Percentiles rank a stretch among this genome's conserved stretches.
Conservation (phyloP, 2,888 invertebrate genomes). For the Dione vanillae region DNA sequence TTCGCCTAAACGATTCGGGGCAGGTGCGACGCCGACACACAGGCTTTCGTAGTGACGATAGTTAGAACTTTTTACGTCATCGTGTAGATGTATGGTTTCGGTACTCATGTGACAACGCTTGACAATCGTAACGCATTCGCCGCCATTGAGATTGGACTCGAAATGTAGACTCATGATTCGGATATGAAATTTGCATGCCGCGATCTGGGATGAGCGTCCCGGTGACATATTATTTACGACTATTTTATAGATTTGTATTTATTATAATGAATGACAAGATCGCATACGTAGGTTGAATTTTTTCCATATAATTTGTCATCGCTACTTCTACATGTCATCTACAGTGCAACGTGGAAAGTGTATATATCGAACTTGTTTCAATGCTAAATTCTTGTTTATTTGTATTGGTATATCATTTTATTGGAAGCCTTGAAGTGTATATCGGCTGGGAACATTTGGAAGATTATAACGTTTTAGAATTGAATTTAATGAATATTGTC, state of each 20-base stretch:
- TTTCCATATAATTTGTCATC: slow-evolving; percentile 10
- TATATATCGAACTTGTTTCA: slow-evolving; percentile 13
- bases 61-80: slow-evolving; percentile 59
- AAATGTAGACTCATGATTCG: slow-evolving; percentile 53
- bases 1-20: slow-evolving; percentile 75
- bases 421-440: neutral
- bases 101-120: slow-evolving; percentile 39
- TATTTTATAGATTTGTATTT: slow-evolving; percentile 16
- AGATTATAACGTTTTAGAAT: neutral
- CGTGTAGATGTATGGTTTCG: slow-evolving; percentile 54
- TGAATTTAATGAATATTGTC: neutral
- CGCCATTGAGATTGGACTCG: slow-evolving; percentile 48
- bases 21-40: slow-evolving; percentile 75
- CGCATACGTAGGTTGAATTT: slow-evolving; percentile 17
- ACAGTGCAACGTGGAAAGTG: slow-evolving; percentile 17
- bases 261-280: slow-evolving; percentile 2
- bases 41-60: slow-evolving; percentile 65
- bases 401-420: slow-evolving; percentile 21
- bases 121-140: slow-evolving; percentile 45
- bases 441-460: neutral
- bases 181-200: slow-evolving; percentile 69
- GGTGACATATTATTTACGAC: slow-evolving; percentile 16
- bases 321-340: slow-evolving; percentile 18
- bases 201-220: slow-evolving; percentile 38
- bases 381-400: slow-evolving; percentile 12